Evolutionary conservation across 1,140 invertebrate genomes (phyloP).

Genomic region (Caenorhabditis tropicalis): DNA sequence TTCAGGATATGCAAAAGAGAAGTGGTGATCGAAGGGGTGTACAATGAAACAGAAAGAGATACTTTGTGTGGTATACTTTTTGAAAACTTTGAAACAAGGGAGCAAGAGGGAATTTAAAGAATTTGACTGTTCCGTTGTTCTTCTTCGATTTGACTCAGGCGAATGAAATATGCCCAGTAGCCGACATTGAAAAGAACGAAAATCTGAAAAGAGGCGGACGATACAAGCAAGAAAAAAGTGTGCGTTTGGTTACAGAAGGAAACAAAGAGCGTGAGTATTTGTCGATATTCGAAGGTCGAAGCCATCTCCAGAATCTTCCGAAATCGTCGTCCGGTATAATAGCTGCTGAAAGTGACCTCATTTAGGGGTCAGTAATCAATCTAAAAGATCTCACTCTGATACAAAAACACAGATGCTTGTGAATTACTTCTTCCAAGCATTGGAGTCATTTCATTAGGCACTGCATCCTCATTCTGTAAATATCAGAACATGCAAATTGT

Average conservation of each 20-base stretch:
- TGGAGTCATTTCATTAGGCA: conserved; percentile 31
- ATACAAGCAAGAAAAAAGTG: neutral
- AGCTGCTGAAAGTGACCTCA: neutral
- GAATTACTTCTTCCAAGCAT: conserved; percentile 20
- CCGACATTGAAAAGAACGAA: conserved; percentile 96
- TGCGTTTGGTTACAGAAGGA: conserved; percentile 77
- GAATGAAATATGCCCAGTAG: conserved; percentile 96
- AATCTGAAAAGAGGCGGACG: conserved; percentile 50
- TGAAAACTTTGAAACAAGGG: neutral
- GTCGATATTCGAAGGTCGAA: conserved; percentile 78
- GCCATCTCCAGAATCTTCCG: conserved; percentile 16
- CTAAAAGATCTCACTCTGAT: conserved; percentile 14
- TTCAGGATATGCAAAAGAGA: neutral
- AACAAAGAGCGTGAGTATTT: conserved; percentile 92
- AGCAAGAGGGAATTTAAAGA: conserved; percentile 19
- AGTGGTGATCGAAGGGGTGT: neutral
- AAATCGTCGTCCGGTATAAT: conserved; percentile 2
- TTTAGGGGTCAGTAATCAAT: neutral
- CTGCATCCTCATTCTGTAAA: conserved; percentile 32
- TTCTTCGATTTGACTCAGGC: conserved; percentile 79
- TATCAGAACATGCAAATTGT: neutral
- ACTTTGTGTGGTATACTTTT: neutral
- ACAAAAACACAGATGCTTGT: conserved; percentile 35
- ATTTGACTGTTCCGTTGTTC: conserved; percentile 25
- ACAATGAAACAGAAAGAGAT: conserved; percentile 17